Conservation (phyloP, 2,797 vertebrate species). For the Sebastes matsubarae region DNA sequence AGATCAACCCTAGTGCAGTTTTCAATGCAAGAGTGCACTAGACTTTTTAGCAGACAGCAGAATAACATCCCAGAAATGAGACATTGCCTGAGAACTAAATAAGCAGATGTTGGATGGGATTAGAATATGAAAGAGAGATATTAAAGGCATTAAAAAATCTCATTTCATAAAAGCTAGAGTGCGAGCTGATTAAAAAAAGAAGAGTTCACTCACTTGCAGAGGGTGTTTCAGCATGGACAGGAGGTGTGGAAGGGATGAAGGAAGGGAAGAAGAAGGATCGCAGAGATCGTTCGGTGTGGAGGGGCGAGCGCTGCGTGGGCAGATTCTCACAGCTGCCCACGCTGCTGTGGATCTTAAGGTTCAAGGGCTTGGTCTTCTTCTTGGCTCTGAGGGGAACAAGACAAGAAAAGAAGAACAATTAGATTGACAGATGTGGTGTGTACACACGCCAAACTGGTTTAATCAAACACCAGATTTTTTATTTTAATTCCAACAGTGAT, state of each 20-base stretch:
- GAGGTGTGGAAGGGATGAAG: slow-evolving; percentile 96
- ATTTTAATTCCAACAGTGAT: background rate
- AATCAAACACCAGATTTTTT: background rate
- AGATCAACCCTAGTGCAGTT: background rate
- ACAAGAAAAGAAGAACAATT: slow-evolving; percentile 4
- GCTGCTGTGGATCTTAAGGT: slow-evolving; percentile 97
- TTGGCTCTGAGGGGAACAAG: slow-evolving; percentile 84
- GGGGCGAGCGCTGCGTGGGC: slow-evolving; percentile 93
- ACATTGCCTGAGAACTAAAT: slow-evolving; percentile 17
- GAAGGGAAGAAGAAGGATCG: slow-evolving; percentile 96
- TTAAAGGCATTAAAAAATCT: slow-evolving; percentile 13
- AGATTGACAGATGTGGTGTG: background rate
- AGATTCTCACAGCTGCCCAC: slow-evolving; percentile 99
- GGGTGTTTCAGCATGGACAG: slow-evolving; percentile 90
- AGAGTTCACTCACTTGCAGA: slow-evolving; percentile 90
- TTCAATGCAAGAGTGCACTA: background rate
- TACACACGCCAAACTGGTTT: background rate
- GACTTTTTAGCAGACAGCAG: background rate
- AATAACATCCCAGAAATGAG: slow-evolving; percentile 14
- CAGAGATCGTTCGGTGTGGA: slow-evolving; percentile 92
- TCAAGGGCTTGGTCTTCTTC: slow-evolving; percentile 98
- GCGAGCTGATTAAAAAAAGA: slow-evolving; percentile 27
- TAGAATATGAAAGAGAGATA: slow-evolving; percentile 17
- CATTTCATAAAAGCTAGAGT: slow-evolving; percentile 2
- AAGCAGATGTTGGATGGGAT: slow-evolving; percentile 2